These are phyloP conservation scores for Harpagoxenus sublaevis DNA, from an alignment of 2,888 invertebrate genomes.

Conservation along the genomic window DNA sequence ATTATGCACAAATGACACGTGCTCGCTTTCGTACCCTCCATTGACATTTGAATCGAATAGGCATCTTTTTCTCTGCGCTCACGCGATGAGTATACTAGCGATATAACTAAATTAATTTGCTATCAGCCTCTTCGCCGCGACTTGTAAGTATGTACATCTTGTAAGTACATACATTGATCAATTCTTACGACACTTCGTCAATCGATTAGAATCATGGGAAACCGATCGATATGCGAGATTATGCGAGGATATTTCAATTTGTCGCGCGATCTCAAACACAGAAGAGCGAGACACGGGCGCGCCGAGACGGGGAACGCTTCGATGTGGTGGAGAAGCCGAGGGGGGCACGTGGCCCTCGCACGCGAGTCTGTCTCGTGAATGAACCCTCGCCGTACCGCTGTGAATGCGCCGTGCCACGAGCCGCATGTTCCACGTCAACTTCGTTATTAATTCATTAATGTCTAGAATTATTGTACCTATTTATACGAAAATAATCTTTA, in stretches of 20 bases:
- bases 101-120: constrained; percentile 13
- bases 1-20: neutral
- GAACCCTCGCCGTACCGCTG: constrained; percentile 54
- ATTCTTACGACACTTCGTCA: neutral
- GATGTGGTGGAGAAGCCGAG: constrained; percentile 1
- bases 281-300: neutral
- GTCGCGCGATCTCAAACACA: constrained; percentile 35
- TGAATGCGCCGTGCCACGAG: constrained; percentile 51
- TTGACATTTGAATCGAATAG: constrained; percentile 1
- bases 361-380: constrained; percentile 46
- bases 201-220: constrained; percentile 11
- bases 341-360: constrained; percentile 47
- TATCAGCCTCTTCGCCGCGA: neutral
- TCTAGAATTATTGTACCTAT: neutral
- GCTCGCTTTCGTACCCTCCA: neutral
- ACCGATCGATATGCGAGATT: constrained; percentile 33
- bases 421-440: neutral
- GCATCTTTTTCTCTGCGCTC: neutral
- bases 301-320: constrained; percentile 1
- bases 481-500: neutral
- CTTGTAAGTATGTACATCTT: neutral
- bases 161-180: neutral
- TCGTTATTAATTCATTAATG: constrained; percentile 29
- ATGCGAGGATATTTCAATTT: constrained; percentile 49
- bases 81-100: neutral